These are phyloP conservation scores for Corvus cornix DNA, from an alignment of 2,113 vertebrate genomes.

Conservation along the genomic window DNA sequence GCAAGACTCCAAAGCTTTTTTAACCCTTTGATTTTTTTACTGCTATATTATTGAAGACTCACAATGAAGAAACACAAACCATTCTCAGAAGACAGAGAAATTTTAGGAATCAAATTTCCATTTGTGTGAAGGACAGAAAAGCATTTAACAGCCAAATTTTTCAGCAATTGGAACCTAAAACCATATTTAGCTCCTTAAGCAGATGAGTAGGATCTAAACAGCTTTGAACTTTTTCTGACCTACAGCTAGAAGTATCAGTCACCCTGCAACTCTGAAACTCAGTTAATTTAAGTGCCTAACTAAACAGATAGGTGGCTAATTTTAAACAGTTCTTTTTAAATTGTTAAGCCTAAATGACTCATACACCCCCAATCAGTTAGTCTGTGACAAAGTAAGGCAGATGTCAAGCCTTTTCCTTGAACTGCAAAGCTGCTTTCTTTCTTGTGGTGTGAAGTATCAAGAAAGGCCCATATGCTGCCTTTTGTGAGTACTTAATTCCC, in stretches of 20 bases:
- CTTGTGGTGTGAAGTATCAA: neutral
- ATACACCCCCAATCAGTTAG: neutral
- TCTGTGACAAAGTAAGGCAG: constrained; percentile 21
- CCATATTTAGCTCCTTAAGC: neutral
- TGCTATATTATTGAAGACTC: neutral
- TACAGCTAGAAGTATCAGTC: neutral
- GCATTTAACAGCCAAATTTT: neutral
- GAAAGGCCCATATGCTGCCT: neutral
- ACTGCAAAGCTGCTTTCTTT: constrained; percentile 19
- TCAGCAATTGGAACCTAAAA: neutral
- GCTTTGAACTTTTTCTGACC: neutral
- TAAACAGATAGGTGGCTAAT: neutral
- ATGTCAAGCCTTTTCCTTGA: constrained; percentile 31
- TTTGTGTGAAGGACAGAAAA: neutral
- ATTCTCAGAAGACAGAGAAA: neutral
- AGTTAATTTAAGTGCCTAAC: neutral
- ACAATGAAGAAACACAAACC: neutral
- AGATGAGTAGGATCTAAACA: neutral
- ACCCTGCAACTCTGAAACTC: neutral
- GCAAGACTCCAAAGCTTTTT: neutral
- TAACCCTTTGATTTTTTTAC: neutral
- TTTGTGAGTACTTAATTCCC: constrained; percentile 1
- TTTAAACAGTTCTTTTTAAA: constrained; percentile 21
- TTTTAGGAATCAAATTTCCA: neutral
- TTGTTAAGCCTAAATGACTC: constrained; percentile 3